Evolutionary conservation across 2,797 vertebrate species (phyloP).

Genomic region (Chiroxiphia lanceolata): DNA sequence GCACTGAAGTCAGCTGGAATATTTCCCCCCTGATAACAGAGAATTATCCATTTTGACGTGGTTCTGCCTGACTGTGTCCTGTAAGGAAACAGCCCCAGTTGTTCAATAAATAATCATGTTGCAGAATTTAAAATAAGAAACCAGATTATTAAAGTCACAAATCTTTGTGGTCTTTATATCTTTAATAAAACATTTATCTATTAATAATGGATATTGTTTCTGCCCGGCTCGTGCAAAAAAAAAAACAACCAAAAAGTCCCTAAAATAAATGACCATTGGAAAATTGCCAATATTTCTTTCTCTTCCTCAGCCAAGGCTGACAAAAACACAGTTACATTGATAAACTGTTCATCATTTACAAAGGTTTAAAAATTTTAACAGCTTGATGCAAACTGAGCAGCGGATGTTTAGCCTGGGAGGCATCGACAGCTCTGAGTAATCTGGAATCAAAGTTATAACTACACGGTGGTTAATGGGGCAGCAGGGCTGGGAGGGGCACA

Average conservation of each 20-base stretch:
- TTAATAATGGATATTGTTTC: constrained; percentile 76
- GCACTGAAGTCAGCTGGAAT: neutral
- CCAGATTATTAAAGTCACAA: constrained; percentile 79
- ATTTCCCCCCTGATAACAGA: neutral
- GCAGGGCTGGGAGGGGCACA: neutral
- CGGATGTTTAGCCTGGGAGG: constrained; percentile 51
- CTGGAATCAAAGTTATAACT: neutral
- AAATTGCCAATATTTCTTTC: constrained; percentile 65
- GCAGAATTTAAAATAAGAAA: constrained; percentile 68
- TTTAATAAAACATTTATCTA: constrained; percentile 76
- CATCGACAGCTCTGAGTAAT: neutral
- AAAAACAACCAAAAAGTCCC: neutral
- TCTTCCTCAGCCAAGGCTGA: constrained; percentile 39
- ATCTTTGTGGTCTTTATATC: constrained; percentile 71
- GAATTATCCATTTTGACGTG: neutral
- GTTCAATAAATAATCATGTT: constrained; percentile 69
- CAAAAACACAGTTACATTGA: constrained; percentile 43
- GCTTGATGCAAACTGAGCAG: constrained; percentile 41
- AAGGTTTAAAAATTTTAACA: constrained; percentile 70
- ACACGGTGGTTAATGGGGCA: neutral
- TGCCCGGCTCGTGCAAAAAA: neutral
- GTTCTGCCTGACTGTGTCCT: constrained; percentile 11
- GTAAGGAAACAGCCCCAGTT: constrained; percentile 25
- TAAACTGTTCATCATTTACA: constrained; percentile 62
- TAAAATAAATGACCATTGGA: constrained; percentile 37